Percentiles rank a stretch among this genome's conserved stretches.
phyloP scores from a whole-genome alignment of 2,797 vertebrate species.

The Scleropages formosus region DNA sequence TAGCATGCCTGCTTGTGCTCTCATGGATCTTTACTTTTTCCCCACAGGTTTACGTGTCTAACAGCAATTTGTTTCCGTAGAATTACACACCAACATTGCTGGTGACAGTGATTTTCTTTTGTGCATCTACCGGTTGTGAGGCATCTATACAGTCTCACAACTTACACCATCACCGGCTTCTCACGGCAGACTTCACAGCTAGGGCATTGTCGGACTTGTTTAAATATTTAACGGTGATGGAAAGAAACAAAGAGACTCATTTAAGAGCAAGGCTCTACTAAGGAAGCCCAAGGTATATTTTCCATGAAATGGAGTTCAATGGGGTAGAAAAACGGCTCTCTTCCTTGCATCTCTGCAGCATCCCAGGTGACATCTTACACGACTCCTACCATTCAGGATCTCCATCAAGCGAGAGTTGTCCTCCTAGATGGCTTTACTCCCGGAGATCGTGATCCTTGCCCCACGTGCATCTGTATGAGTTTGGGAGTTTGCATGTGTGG shows the following conservation, averaged over 20 bases:
- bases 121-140: conserved; percentile 51
- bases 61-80: neutral
- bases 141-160: too few relatives aligned
- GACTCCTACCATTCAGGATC: conserved; percentile 45
- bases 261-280: conserved; percentile 52
- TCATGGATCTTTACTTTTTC: neutral
- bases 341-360: conserved; percentile 44
- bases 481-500: too few relatives aligned
- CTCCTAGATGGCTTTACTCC: conserved; percentile 27
- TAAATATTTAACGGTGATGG: conserved; percentile 66
- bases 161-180: conserved; percentile 53
- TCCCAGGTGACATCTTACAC: conserved; percentile 43
- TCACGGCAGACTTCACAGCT: conserved; percentile 65
- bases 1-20: neutral
- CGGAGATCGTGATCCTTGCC: too few relatives aligned
- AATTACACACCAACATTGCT: neutral
- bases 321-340: conserved; percentile 55
- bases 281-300: conserved; percentile 61
- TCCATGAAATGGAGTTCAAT: conserved; percentile 58
- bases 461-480: too few relatives aligned
- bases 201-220: conserved; percentile 63
- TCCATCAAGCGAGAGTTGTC: too few relatives aligned
- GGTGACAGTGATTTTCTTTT: neutral
- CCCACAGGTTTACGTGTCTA: neutral
- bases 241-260: conserved; percentile 58